phyloP scores from a whole-genome alignment of 2,888 invertebrate genomes.

The Actias luna region DNA sequence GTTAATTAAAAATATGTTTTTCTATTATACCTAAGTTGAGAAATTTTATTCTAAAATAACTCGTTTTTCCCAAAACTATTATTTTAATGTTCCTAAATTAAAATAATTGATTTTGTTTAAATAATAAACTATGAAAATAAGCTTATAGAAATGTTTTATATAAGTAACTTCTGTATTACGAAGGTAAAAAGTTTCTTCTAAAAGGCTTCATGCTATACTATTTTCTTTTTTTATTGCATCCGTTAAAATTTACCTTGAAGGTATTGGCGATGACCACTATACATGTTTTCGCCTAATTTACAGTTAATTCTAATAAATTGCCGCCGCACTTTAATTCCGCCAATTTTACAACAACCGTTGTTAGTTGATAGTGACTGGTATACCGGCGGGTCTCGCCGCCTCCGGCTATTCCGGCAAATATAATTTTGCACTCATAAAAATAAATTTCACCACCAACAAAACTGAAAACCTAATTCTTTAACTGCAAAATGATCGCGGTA shows the following conservation, averaged over 20 bases:
- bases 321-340: constrained; percentile 22
- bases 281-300: constrained; percentile 13
- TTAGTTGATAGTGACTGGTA: constrained; percentile 26
- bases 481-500: background rate
- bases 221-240: background rate
- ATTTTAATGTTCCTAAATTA: too few species aligned
- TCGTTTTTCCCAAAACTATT: too few species aligned
- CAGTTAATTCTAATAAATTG: constrained; percentile 17
- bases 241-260: background rate
- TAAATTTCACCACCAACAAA: background rate
- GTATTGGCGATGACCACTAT: background rate
- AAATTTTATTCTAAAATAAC: too few species aligned
- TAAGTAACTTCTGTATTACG: too few species aligned
- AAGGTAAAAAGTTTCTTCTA: too few species aligned
- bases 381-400: constrained; percentile 5
- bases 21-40: too few species aligned
- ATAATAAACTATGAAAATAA: too few species aligned
- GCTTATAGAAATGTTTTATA: too few species aligned
- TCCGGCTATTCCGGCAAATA: constrained; percentile 4
- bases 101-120: too few species aligned
- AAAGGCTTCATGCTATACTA: too few species aligned
- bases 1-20: too few species aligned
- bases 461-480: background rate
- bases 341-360: constrained; percentile 32
- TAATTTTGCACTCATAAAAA: background rate